A percentile compares a stretch with the other conserved stretches of the same genome.
Evolutionary conservation across 2,113 vertebrate genomes (phyloP).

Genomic region (Epinephelus lanceolatus): DNA sequence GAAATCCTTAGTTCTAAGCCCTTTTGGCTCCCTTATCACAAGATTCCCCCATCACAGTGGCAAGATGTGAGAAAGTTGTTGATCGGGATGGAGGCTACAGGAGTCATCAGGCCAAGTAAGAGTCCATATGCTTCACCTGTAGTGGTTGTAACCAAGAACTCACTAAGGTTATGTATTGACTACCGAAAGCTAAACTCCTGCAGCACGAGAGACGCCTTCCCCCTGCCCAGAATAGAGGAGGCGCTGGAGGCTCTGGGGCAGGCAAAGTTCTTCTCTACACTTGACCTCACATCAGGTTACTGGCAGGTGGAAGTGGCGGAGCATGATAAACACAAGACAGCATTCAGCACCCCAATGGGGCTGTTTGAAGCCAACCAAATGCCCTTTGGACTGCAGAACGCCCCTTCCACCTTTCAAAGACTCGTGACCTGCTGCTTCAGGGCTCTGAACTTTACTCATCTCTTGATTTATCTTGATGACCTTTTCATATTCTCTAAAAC

Average conservation of each 20-base stretch:
- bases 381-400: constrained; percentile 24
- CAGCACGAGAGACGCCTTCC: constrained; percentile 17
- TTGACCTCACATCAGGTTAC: background rate
- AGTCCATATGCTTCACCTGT: constrained; percentile 28
- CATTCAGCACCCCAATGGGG: constrained; percentile 22
- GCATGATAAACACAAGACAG: constrained; percentile 20
- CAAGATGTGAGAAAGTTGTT: background rate
- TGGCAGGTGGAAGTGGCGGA: constrained; percentile 29
- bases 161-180: constrained; percentile 7
- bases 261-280: constrained; percentile 8
- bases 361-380: constrained; percentile 30
- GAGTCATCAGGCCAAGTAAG: constrained; percentile 23
- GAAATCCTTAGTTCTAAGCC: constrained; percentile 18
- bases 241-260: constrained; percentile 7
- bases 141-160: constrained; percentile 17
- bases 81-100: constrained; percentile 29
- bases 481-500: constrained; percentile 14
- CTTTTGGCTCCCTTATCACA: background rate
- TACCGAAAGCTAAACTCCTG: constrained; percentile 21
- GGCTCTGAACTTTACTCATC: constrained; percentile 6
- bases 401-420: constrained; percentile 4
- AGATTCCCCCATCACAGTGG: constrained; percentile 35
- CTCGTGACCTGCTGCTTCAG: constrained; percentile 43
- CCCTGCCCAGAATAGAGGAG: constrained; percentile 9
- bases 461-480: constrained; percentile 24